These are phyloP conservation scores for Ariolimax columbianus DNA, from an alignment of 2,888 invertebrate species.

Conservation along the genomic window DNA sequence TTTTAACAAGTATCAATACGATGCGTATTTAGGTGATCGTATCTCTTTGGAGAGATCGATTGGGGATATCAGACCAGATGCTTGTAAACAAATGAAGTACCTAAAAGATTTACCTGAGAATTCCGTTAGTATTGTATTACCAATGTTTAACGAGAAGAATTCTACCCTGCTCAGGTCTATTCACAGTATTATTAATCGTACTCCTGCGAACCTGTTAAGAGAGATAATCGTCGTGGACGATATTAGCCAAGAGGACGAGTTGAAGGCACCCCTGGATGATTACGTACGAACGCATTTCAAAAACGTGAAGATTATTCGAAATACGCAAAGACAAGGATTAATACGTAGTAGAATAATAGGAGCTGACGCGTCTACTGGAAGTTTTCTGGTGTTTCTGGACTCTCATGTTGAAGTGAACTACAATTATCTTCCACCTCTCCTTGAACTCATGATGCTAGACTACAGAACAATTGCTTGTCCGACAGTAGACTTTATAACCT, in stretches of 20 bases:
- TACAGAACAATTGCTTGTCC: conserved; percentile 9
- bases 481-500: too few relatives aligned
- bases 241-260: conserved; percentile 33
- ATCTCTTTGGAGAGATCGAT: conserved; percentile 10
- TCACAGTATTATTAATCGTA: conserved; percentile 44
- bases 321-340: conserved; percentile 38
- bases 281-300: conserved; percentile 33
- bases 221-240: conserved; percentile 52
- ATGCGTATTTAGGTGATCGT: neutral
- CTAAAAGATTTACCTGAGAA: neutral
- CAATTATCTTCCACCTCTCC: conserved; percentile 46
- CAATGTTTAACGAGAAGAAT: conserved; percentile 43
- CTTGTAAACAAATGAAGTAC: neutral
- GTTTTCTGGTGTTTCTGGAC: conserved; percentile 49
- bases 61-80: neutral
- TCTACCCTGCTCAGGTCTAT: conserved; percentile 45
- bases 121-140: conserved; percentile 31
- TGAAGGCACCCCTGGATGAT: conserved; percentile 35
- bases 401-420: conserved; percentile 47
- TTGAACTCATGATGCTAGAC: conserved; percentile 18
- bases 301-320: conserved; percentile 35
- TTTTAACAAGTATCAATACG: neutral
- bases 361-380: conserved; percentile 36
- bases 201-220: conserved; percentile 33
- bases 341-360: conserved; percentile 41